phyloP scores from a whole-genome alignment of 2,797 vertebrate genomes.

The Darevskia mixta region DNA sequence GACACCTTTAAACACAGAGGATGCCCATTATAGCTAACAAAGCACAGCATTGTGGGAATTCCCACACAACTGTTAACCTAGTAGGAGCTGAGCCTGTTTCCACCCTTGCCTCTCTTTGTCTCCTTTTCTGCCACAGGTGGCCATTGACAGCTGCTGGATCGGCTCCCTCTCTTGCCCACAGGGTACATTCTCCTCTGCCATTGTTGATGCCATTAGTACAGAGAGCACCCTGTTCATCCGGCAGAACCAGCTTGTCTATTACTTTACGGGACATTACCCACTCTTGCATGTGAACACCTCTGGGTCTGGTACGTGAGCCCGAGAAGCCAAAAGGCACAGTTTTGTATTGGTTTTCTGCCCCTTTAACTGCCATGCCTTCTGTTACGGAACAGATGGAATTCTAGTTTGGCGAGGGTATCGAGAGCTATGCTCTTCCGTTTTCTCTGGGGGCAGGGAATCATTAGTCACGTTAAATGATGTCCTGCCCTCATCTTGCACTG shows the following conservation, averaged over 20 bases:
- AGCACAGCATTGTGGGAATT: neutral
- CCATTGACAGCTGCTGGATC: constrained; percentile 77
- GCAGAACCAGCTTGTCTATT: constrained; percentile 78
- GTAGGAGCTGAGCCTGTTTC: too few relatives aligned
- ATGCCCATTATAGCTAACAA: too few relatives aligned
- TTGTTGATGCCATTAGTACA: constrained; percentile 67
- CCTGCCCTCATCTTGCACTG: too few relatives aligned
- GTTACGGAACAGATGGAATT: neutral
- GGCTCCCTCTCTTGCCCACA: constrained; percentile 70
- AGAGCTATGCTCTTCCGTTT: neutral
- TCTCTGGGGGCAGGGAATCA: neutral
- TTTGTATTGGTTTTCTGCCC: neutral
- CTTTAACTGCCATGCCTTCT: neutral
- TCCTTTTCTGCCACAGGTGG: constrained; percentile 57
- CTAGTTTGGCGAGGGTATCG: neutral
- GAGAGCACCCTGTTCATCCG: constrained; percentile 77
- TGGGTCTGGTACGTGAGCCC: constrained; percentile 59
- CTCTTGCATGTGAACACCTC: constrained; percentile 6
- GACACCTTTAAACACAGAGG: too few relatives aligned
- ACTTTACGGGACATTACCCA: constrained; percentile 70
- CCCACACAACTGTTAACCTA: too few relatives aligned
- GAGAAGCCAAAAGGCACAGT: neutral
- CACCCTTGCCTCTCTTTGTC: neutral
- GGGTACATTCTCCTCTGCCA: constrained; percentile 57
- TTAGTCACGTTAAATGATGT: neutral